phyloP scores from a whole-genome alignment of 2,113 vertebrate genomes.

The Gambusia affinis region DNA sequence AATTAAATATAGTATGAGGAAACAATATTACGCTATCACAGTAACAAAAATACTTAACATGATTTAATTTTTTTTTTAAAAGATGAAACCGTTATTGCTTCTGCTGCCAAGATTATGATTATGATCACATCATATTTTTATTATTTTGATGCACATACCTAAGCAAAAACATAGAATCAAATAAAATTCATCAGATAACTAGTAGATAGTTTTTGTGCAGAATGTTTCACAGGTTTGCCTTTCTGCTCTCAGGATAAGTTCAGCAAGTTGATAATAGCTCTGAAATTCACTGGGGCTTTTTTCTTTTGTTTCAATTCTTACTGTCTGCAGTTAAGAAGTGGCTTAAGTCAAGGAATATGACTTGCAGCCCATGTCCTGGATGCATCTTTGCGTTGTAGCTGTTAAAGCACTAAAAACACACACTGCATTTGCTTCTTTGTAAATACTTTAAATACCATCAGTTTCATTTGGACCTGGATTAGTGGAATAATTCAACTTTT shows the following conservation, averaged over 20 bases:
- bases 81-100: not conserved
- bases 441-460: too few relatives aligned
- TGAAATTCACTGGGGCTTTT: not conserved
- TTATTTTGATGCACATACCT: too few relatives aligned
- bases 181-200: not conserved
- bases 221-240: not conserved
- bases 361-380: too few relatives aligned
- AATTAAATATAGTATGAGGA: not conserved
- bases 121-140: not conserved
- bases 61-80: not conserved
- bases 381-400: too few relatives aligned
- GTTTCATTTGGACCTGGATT: too few relatives aligned
- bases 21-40: not conserved
- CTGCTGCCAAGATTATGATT: not conserved
- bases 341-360: too few relatives aligned
- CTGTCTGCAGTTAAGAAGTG: too few relatives aligned
- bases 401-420: too few relatives aligned
- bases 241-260: not conserved
- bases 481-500: too few relatives aligned
- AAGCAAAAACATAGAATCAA: too few relatives aligned
- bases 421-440: too few relatives aligned
- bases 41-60: not conserved
- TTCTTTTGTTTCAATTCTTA: too few relatives aligned
- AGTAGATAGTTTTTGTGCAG: not conserved
- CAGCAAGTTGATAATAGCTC: not conserved